Conservation (phyloP, 2,113 vertebrate species). For the Bettongia penicillata region DNA sequence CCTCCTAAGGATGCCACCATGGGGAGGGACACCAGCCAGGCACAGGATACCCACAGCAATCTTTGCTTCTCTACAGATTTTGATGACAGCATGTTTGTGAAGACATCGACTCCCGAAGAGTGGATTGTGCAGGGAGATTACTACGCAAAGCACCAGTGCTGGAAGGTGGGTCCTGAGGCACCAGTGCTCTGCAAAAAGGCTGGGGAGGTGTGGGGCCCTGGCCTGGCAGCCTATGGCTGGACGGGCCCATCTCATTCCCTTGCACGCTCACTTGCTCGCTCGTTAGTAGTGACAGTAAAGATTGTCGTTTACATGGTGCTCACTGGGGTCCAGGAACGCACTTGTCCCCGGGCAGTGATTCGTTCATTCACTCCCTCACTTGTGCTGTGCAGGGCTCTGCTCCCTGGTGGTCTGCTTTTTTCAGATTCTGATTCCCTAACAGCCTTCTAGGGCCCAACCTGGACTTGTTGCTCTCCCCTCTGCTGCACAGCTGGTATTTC, state of each 20-base stretch:
- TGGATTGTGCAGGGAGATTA: constrained; percentile 89
- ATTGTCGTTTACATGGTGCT: too few species aligned
- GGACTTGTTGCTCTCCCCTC: neutral
- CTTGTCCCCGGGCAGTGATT: too few species aligned
- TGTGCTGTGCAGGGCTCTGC: too few species aligned
- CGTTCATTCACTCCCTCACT: too few species aligned
- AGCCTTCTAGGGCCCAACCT: neutral
- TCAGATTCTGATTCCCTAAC: neutral
- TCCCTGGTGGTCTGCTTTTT: too few species aligned
- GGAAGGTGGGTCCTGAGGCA: constrained; percentile 82
- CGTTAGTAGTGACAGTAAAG: too few species aligned
- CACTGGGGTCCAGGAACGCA: too few species aligned
- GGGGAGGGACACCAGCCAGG: neutral
- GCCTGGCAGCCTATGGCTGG: too few species aligned
- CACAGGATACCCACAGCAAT: fast-evolving
- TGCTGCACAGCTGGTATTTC: neutral
- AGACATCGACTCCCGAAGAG: constrained; percentile 86
- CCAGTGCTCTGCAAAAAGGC: neutral
- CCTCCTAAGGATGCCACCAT: too few species aligned
- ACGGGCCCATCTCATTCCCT: too few species aligned
- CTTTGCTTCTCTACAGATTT: constrained; percentile 80
- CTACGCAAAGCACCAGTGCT: constrained; percentile 88
- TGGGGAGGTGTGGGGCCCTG: too few species aligned
- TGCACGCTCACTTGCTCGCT: too few species aligned
- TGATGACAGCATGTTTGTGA: constrained; percentile 90